Evolutionary conservation across 2,888 invertebrate species (phyloP).

Genomic region (Trimorus sp.): DNA sequence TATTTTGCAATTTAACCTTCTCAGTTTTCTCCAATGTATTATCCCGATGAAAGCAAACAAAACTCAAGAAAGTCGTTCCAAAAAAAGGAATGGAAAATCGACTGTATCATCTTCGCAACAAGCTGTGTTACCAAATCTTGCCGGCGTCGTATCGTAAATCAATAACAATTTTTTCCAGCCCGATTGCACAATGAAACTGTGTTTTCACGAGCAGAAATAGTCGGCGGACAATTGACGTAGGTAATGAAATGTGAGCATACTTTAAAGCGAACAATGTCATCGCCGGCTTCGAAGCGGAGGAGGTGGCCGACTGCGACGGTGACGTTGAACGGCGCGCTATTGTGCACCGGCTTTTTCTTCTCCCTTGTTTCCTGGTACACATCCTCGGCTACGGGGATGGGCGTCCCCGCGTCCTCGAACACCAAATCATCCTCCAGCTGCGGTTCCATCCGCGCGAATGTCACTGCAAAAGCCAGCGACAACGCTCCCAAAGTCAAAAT

Average conservation of each 20-base stretch:
- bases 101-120: too few species aligned
- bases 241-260: slow-evolving; percentile 17
- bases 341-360: slow-evolving; percentile 26
- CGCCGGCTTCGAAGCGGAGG: slow-evolving; percentile 20
- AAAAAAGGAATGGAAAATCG: too few species aligned
- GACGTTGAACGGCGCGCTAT: slow-evolving; percentile 45
- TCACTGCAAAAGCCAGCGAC: slow-evolving; percentile 69
- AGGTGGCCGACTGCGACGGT: slow-evolving; percentile 50
- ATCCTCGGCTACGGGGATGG: slow-evolving; percentile 52
- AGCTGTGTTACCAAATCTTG: too few species aligned
- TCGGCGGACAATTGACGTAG: too few species aligned
- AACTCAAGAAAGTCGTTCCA: too few species aligned
- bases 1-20: too few species aligned
- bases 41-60: too few species aligned
- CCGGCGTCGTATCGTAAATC: too few species aligned
- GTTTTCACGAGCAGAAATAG: too few species aligned
- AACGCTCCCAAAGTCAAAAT: slow-evolving; percentile 71
- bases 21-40: too few species aligned
- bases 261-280: slow-evolving; percentile 31
- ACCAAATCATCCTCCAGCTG: slow-evolving; percentile 79
- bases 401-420: slow-evolving; percentile 78
- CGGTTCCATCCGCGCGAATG: slow-evolving; percentile 52
- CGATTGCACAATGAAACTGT: background rate
- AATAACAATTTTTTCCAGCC: too few species aligned
- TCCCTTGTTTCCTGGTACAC: slow-evolving; percentile 35